phyloP scores from a whole-genome alignment of 1,140 invertebrate species.

The Drosophila novamexicana region DNA sequence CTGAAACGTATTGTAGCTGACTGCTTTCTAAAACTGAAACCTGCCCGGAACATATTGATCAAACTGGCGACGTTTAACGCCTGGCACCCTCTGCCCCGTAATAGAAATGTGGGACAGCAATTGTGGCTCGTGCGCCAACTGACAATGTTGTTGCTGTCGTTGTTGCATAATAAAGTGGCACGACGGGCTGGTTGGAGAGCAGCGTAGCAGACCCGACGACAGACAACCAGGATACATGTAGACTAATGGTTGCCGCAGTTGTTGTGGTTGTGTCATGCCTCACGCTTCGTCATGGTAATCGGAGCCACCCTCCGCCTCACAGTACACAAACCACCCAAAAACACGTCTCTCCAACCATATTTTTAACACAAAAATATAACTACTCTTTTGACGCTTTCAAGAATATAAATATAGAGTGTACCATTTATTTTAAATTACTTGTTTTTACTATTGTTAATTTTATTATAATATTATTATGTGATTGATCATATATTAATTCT shows the following conservation, averaged over 20 bases:
- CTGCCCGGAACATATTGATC: constrained; percentile 60
- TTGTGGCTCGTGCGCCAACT: constrained; percentile 22
- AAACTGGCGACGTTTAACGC: constrained; percentile 57
- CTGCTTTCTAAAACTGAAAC: constrained; percentile 59
- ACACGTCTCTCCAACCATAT: too few relatives aligned
- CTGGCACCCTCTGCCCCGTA: constrained; percentile 36
- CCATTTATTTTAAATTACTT: too few relatives aligned
- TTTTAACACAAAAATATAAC: neutral
- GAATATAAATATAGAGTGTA: neutral
- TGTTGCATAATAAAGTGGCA: constrained; percentile 53
- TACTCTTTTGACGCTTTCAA: neutral
- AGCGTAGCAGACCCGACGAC: constrained; percentile 25
- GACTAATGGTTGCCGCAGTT: constrained; percentile 69
- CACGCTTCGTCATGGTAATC: constrained; percentile 66
- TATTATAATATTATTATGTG: too few relatives aligned
- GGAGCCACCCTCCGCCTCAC: constrained; percentile 5
- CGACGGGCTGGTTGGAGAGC: constrained; percentile 9
- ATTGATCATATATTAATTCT: too few relatives aligned
- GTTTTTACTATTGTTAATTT: too few relatives aligned
- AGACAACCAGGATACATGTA: constrained; percentile 35
- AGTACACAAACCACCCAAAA: neutral
- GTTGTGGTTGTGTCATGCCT: constrained; percentile 58
- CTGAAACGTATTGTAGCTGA: constrained; percentile 74
- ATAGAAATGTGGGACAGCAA: constrained; percentile 31
- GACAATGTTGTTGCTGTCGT: neutral